Conservation (phyloP, 2,113 vertebrate species). For the human (Homo sapiens) region GRCh38 chr9:76582501-76583000, state of each 20-base stretch:
- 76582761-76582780: neutral
- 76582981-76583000: neutral
- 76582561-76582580: rapidly evolving
- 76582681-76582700: too few species aligned
- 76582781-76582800: neutral
- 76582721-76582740: neutral
- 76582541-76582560: neutral
- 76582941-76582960: neutral
- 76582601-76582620: too few species aligned
- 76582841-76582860: neutral
- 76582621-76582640: too few species aligned
- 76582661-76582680: too few species aligned
- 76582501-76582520: neutral
- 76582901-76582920: neutral
- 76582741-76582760: neutral
- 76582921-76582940: too few species aligned
- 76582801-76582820: neutral
- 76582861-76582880: neutral
- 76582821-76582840: neutral
- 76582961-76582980: neutral
- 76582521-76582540: neutral
- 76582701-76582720: too few species aligned
- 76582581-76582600: too few species aligned
- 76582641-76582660: too few species aligned
- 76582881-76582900: neutral